Evolutionary conservation across 2,888 invertebrate species (phyloP).

Genomic region (Lasioglossum villosulum): DNA sequence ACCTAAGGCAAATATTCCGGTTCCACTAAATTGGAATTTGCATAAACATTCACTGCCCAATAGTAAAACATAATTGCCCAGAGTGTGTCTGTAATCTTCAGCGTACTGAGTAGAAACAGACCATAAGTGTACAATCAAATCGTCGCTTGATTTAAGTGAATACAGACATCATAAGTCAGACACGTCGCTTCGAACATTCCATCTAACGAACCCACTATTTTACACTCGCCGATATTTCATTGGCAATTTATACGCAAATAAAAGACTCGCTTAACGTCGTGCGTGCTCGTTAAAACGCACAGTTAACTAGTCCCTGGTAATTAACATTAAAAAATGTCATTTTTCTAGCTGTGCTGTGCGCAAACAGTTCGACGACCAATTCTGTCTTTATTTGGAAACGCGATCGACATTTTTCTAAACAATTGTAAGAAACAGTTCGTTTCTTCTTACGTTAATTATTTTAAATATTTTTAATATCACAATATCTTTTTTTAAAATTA

Average conservation of each 20-base stretch:
- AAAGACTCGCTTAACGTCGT: not conserved
- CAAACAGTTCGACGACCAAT: no score
- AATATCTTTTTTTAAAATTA: no score
- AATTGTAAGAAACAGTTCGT: no score
- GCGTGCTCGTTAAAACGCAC: not conserved
- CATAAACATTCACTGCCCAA: not conserved
- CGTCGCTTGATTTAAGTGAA: not conserved
- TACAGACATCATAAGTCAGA: slow-evolving; percentile 2
- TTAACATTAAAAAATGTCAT: not conserved
- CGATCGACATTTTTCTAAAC: not conserved
- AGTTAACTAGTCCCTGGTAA: not conserved
- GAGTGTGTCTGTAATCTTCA: not conserved
- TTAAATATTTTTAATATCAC: no score
- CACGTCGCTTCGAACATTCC: not conserved
- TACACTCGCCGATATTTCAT: not conserved
- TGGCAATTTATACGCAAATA: not conserved
- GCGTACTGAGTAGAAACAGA: not conserved
- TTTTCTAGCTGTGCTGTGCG: not conserved
- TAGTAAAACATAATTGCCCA: not conserved
- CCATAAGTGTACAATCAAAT: not conserved
- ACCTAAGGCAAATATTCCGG: not conserved
- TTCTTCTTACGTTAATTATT: no score
- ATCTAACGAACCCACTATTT: not conserved
- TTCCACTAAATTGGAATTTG: not conserved
- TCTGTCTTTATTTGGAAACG: no score